Evolutionary conservation across 2,113 vertebrate genomes (phyloP).

Genomic region (Paratilapia polleni): DNA sequence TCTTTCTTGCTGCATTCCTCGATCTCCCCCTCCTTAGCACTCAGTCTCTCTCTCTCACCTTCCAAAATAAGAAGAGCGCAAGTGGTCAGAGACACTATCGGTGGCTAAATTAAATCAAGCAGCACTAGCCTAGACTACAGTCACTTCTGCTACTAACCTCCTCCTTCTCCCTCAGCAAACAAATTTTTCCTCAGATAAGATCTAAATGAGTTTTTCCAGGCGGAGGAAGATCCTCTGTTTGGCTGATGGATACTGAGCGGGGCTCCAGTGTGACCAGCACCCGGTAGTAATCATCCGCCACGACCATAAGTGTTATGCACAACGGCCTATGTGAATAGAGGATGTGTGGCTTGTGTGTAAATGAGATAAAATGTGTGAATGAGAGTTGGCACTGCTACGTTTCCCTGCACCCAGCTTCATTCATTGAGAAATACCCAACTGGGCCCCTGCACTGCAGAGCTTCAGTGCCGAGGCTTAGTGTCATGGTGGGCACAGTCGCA

Average conservation of each 20-base stretch:
- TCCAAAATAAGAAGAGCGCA: slow-evolving; percentile 68
- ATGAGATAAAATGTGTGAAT: slow-evolving; percentile 75
- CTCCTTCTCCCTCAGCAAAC: slow-evolving; percentile 63
- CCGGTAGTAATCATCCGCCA: slow-evolving; percentile 71
- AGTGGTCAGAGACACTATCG: slow-evolving; percentile 78
- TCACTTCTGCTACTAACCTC: slow-evolving; percentile 59
- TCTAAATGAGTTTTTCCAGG: slow-evolving; percentile 85
- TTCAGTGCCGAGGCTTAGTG: slow-evolving; percentile 68
- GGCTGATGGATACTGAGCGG: slow-evolving; percentile 75
- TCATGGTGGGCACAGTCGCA: slow-evolving; percentile 70
- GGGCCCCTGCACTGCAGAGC: slow-evolving; percentile 57
- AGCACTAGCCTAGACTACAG: slow-evolving; percentile 64
- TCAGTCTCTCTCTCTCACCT: slow-evolving; percentile 61
- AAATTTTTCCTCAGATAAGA: slow-evolving; percentile 80
- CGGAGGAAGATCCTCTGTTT: slow-evolving; percentile 68
- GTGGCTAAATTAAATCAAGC: slow-evolving; percentile 81
- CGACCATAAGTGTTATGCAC: slow-evolving; percentile 57
- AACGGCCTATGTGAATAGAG: slow-evolving; percentile 41
- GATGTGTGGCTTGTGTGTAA: slow-evolving; percentile 65
- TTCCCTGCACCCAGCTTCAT: slow-evolving; percentile 57
- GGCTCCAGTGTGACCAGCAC: slow-evolving; percentile 59
- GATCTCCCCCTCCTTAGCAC: slow-evolving; percentile 18
- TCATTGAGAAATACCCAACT: slow-evolving; percentile 70
- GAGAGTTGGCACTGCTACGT: slow-evolving; percentile 59
- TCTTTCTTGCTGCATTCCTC: slow-evolving; percentile 25